Conservation (phyloP, 1,140 invertebrate genomes). For the Drosophila oshimai region DNA sequence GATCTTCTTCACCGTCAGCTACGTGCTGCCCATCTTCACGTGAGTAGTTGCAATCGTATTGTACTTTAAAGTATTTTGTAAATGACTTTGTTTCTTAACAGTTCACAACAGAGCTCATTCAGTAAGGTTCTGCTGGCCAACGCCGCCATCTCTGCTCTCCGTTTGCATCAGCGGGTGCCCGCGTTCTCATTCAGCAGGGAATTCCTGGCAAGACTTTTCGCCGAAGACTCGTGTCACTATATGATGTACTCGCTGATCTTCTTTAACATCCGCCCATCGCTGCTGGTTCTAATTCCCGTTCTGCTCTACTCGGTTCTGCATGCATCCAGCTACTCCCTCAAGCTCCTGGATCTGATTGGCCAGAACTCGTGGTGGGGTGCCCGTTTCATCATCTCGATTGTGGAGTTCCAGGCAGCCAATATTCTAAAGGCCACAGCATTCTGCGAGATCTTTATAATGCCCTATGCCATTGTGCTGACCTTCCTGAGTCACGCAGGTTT, state of each 20-base stretch:
- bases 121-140: conserved; percentile 95
- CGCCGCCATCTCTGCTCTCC: conserved; percentile 95
- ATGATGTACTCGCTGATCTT: conserved; percentile 97
- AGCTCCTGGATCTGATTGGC: conserved; percentile 92
- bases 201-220: conserved; percentile 90
- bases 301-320: conserved; percentile 95
- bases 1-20: conserved; percentile 91
- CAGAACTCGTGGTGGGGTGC: conserved; percentile 94
- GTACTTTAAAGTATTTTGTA: not conserved
- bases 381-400: conserved; percentile 91
- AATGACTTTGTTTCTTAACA: conserved; percentile 82
- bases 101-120: conserved; percentile 92
- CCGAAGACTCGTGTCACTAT: conserved; percentile 98
- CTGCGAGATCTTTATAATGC: conserved; percentile 96
- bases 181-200: conserved; percentile 90
- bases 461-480: conserved; percentile 91
- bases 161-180: conserved; percentile 96
- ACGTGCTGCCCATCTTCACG: conserved; percentile 95
- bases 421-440: conserved; percentile 94
- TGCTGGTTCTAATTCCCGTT: conserved; percentile 94
- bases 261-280: conserved; percentile 92
- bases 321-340: conserved; percentile 94
- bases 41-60: conserved; percentile 80
- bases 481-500: conserved; percentile 93
- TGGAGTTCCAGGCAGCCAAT: conserved; percentile 93